phyloP scores from a whole-genome alignment of 2,888 invertebrate species.

The Oasisia sp. region DNA sequence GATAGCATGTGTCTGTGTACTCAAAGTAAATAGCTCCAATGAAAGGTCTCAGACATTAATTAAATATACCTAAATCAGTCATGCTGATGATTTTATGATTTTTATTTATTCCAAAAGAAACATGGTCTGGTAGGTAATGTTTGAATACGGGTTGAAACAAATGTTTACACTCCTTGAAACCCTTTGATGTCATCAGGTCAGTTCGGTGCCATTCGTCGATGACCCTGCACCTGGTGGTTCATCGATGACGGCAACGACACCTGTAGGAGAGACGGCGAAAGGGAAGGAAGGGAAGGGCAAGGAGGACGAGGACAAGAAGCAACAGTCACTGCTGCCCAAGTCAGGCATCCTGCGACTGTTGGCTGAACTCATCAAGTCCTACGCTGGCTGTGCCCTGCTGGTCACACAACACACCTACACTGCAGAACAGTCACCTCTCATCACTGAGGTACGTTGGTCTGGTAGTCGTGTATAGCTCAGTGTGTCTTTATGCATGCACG shows the following conservation, averaged over 20 bases:
- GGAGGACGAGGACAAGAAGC: slow-evolving; percentile 46
- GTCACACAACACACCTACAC: slow-evolving; percentile 78
- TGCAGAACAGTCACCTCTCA: slow-evolving; percentile 72
- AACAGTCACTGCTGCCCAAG: slow-evolving; percentile 75
- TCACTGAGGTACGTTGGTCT: slow-evolving; percentile 68
- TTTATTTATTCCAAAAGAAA: background rate
- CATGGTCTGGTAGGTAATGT: background rate
- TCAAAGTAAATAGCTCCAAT: background rate
- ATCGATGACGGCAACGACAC: background rate
- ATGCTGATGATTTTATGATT: background rate
- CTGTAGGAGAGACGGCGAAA: background rate
- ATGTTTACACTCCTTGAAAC: background rate
- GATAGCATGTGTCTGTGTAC: background rate
- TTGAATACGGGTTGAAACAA: background rate
- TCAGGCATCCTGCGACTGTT: slow-evolving; percentile 80
- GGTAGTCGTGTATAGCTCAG: background rate
- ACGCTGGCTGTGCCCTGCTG: slow-evolving; percentile 78
- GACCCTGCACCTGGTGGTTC: background rate
- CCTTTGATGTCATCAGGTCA: background rate
- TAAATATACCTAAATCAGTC: background rate
- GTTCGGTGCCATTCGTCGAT: background rate
- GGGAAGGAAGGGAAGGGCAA: slow-evolving; percentile 29
- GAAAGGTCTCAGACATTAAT: background rate
- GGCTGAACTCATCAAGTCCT: slow-evolving; percentile 83
- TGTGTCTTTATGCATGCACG: background rate